Evolutionary conservation across 2,797 vertebrate species (phyloP).

Genomic region (Luscinia luscinia): DNA sequence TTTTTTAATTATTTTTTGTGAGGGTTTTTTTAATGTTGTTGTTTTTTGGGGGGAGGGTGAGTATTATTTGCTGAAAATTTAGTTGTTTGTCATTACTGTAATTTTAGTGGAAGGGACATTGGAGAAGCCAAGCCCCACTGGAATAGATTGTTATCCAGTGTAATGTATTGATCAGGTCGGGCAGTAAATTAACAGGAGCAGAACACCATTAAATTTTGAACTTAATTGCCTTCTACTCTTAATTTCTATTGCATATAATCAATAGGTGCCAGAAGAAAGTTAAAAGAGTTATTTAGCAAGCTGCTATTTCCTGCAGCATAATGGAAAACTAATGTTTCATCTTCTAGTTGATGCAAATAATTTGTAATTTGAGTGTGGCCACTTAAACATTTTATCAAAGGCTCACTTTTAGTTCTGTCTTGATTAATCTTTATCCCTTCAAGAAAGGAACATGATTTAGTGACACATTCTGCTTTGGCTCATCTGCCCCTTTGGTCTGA

Average conservation of each 20-base stretch:
- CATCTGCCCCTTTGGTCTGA: background rate
- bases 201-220: constrained; percentile 83
- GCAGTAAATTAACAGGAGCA: constrained; percentile 84
- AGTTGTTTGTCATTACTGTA: constrained; percentile 52
- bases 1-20: constrained; percentile 38
- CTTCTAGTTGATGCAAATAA: constrained; percentile 61
- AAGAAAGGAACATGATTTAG: constrained; percentile 13
- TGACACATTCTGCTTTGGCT: background rate
- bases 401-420: constrained; percentile 33
- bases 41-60: background rate
- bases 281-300: constrained; percentile 78
- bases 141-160: constrained; percentile 77
- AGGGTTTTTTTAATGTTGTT: background rate
- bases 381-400: constrained; percentile 64
- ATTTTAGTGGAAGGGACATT: constrained; percentile 58
- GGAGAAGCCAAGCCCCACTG: constrained; percentile 35
- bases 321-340: constrained; percentile 72
- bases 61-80: constrained; percentile 7
- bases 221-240: constrained; percentile 84
- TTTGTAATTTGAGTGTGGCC: constrained; percentile 43
- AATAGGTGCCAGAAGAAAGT: constrained; percentile 79
- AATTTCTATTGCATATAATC: constrained; percentile 82
- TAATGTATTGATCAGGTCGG: constrained; percentile 79
- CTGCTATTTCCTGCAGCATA: constrained; percentile 69
- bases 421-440: constrained; percentile 30